Percentiles rank a stretch among this genome's conserved stretches.
phyloP scores from a whole-genome alignment of 1,140 invertebrate species.

The Leptinotarsa lineolata region DNA sequence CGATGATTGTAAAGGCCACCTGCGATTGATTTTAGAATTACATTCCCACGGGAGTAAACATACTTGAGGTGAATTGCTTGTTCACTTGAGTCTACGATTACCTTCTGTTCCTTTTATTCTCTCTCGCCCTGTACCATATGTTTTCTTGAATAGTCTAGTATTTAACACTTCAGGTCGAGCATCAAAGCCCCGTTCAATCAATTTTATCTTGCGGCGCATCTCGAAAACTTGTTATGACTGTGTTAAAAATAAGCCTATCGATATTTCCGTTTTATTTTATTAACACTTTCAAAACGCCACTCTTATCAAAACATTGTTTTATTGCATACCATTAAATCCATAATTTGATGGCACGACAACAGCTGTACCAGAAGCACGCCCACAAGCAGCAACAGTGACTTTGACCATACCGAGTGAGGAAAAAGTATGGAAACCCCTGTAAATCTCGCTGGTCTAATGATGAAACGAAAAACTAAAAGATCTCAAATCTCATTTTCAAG shows the following conservation, averaged over 20 bases:
- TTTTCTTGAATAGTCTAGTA: background rate
- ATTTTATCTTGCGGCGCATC: background rate
- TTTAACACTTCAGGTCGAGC: conserved; percentile 2
- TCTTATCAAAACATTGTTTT: conserved; percentile 4
- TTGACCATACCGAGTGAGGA: background rate
- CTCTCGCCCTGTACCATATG: background rate
- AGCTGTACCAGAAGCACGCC: background rate
- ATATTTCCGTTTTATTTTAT: conserved; percentile 3
- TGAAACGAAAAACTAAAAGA: no score
- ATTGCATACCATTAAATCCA: background rate
- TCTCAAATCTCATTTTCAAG: no score
- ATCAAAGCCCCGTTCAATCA: conserved; percentile 2
- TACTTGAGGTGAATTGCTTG: background rate
- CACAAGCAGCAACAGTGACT: background rate
- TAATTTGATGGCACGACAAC: background rate
- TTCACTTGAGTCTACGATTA: background rate
- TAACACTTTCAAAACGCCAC: background rate
- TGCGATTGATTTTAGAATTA: background rate
- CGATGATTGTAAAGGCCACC: no score
- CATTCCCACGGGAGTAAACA: background rate
- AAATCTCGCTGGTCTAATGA: no score
- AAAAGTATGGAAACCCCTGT: no score
- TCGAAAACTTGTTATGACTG: background rate
- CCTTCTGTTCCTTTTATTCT: background rate
- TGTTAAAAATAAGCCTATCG: background rate